Evolutionary conservation across 2,113 vertebrate species (phyloP), one percentile per base, ranked within the genome.

Genomic region (Proterorhinus semilunaris): DNA sequence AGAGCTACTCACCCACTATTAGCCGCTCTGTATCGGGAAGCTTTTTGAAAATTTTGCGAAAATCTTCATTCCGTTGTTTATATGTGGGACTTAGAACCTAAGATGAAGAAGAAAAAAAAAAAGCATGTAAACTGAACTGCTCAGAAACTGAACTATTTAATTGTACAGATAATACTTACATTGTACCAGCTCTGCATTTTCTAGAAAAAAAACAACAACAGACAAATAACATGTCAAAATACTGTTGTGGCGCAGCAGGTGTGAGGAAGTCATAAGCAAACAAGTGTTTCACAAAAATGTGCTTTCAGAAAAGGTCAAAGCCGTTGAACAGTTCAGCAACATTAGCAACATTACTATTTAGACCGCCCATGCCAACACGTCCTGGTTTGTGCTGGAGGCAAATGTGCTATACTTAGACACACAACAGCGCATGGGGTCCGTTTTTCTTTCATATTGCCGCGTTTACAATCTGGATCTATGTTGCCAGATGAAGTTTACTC

Each of bases 181-280:
- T 95, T 96, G 90, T 96, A 97, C 95, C 95, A 97, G 92, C 95
- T 97, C 89, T 97, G 95, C 93, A 95, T 95, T 91, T 96, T 96
- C 95, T 97, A 94, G 45, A 91, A 94, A 52, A n/a, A 86, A 90
- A 83, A 88, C 69, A 12, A 79, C 68, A 13, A 80, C 13, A 50
- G 12, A 27, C 17, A 36, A 27, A 16, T 9, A 65, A 43, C 15
- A 7, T n/a, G 58, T 45, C n/a, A 43, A 61, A 61, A 51, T 11
- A 0, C 13, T 45, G 36, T 59, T 55, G 53, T 6, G 9, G 8
- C 10, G 17, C 10, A 27, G 8, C 8, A 27, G 17, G 8, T 55
- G 17, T 10, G 8, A 10, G 55, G 55, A 58, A 36, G 21, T 58
- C 12, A 42, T 58, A 7, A 13, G 55, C 55, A 58, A 42, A 42